A percentile compares a stretch with the other conserved stretches of the same genome.
phyloP scores from a whole-genome alignment of 2,113 vertebrate species.

The Cyanoderma ruficeps region DNA sequence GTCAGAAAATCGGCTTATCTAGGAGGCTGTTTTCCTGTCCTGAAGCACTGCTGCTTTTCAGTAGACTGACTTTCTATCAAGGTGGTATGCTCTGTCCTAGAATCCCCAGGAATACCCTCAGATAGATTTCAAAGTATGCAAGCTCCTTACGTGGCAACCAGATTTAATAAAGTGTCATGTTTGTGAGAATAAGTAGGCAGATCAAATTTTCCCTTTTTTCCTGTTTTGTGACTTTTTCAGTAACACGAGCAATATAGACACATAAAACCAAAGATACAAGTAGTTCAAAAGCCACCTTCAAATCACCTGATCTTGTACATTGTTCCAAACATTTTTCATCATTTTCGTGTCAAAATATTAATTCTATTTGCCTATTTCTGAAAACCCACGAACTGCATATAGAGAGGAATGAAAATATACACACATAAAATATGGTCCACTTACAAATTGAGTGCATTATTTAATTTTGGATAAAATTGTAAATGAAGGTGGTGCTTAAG shows the following conservation, averaged over 20 bases:
- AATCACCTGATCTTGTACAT: not conserved
- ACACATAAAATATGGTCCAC: not conserved
- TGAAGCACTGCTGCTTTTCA: not conserved
- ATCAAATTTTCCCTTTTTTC: not conserved
- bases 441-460: not conserved
- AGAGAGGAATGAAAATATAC: not conserved
- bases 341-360: not conserved
- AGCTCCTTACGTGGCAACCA: not conserved
- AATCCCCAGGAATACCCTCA: not conserved
- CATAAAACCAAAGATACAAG: not conserved
- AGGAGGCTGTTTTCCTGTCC: not conserved
- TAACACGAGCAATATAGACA: not conserved
- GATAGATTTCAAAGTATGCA: not conserved
- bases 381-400: not conserved
- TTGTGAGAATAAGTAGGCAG: not conserved
- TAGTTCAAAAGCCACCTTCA: not conserved
- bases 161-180: not conserved
- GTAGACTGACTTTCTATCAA: not conserved
- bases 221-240: not conserved
- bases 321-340: not conserved
- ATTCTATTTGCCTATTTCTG: not conserved
- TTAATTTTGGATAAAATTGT: not conserved
- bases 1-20: not conserved
- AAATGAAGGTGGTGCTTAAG: not conserved
- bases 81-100: not conserved